Percentiles rank a stretch among this genome's conserved stretches.
These are phyloP conservation scores for Heliothis peltigera DNA, from an alignment of 2,888 invertebrate species.

Conservation along the genomic window DNA sequence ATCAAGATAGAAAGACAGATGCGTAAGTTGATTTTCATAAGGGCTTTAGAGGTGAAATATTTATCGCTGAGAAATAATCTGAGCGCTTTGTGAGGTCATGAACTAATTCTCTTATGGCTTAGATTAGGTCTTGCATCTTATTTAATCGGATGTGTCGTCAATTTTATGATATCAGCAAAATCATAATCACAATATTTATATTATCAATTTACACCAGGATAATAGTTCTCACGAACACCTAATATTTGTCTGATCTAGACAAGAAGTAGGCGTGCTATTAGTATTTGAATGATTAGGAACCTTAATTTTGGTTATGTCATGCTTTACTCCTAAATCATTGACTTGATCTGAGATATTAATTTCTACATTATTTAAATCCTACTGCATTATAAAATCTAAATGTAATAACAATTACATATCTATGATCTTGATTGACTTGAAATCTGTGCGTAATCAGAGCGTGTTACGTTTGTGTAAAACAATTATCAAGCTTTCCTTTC, in stretches of 20 bases:
- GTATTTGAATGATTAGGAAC: not conserved
- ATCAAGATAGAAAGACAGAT: constrained; percentile 44
- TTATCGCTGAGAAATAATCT: constrained; percentile 4
- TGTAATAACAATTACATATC: constrained; percentile 52
- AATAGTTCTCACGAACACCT: not conserved
- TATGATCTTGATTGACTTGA: constrained; percentile 58
- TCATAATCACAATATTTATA: not conserved
- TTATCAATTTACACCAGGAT: not conserved
- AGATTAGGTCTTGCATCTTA: not conserved
- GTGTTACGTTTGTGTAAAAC: constrained; percentile 35
- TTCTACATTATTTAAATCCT: constrained; percentile 28
- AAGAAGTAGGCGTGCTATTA: not conserved
- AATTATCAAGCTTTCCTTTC: constrained; percentile 40
- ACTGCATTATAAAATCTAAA: constrained; percentile 33
- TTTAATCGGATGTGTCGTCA: not conserved
- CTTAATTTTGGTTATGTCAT: not conserved
- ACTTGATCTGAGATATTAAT: constrained; percentile 8
- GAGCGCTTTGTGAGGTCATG: not conserved
- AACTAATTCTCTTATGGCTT: not conserved
- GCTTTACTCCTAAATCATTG: not conserved
- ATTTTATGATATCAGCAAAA: not conserved
- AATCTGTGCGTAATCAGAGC: constrained; percentile 50
- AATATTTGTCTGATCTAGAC: constrained; percentile 2
- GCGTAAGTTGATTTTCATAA: constrained; percentile 44
- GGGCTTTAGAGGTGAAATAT: constrained; percentile 4